phyloP scores from a whole-genome alignment of 2,797 vertebrate genomes.

The Pelodytes ibericus region DNA sequence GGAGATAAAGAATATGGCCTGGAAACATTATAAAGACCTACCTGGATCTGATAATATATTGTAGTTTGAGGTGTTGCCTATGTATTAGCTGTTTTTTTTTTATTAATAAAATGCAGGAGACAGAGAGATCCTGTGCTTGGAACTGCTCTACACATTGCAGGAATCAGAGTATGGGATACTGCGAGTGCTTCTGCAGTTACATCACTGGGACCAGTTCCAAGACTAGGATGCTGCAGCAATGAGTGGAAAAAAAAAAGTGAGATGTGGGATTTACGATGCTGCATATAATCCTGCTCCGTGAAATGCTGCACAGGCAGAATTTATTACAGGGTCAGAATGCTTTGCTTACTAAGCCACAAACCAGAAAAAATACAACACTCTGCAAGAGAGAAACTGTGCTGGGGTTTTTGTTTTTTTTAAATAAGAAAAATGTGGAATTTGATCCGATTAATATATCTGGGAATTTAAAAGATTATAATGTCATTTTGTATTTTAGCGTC shows the following conservation, averaged over 20 bases:
- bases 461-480: no score
- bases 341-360: no score
- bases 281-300: background rate
- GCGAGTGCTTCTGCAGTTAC: conserved; percentile 9
- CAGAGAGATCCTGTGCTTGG: background rate
- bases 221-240: conserved; percentile 14
- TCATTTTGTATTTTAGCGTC: no score
- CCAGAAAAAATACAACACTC: no score
- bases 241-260: background rate
- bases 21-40: conserved; percentile 23
- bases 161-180: background rate
- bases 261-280: background rate
- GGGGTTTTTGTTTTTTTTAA: no score
- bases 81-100: background rate
- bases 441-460: no score
- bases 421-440: no score
- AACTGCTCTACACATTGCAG: conserved; percentile 19
- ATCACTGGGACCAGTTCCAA: conserved; percentile 26
- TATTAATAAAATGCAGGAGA: background rate
- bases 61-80: background rate
- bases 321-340: no score
- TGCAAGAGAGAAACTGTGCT: no score
- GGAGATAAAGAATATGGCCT: background rate
- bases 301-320: no score
- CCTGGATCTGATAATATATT: conserved; percentile 3